phyloP scores from a whole-genome alignment of 1,140 invertebrate genomes.

The Drosophila lacertosa region DNA sequence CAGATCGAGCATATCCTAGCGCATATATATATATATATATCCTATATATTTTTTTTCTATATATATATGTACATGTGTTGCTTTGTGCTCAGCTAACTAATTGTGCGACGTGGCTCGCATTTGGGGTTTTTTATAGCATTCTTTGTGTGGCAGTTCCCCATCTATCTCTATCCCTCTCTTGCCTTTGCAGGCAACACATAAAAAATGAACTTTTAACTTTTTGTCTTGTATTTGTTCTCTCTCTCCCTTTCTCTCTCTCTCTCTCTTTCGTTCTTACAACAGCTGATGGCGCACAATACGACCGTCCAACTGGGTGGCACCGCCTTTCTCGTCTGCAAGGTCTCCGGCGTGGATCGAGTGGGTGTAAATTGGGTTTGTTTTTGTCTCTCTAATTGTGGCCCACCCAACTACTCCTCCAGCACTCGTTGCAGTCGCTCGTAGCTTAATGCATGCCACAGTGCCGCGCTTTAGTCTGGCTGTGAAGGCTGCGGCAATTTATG shows the following conservation, averaged over 20 bases:
- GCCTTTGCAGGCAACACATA: conserved; percentile 35
- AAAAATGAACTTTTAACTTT: conserved; percentile 83
- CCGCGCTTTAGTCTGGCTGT: background rate
- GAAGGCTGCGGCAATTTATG: background rate
- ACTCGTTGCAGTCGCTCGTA: background rate
- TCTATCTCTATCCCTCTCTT: no score
- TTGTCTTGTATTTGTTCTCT: conserved; percentile 62
- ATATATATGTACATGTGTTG: background rate
- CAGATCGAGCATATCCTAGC: conserved; percentile 30
- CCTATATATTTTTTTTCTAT: background rate
- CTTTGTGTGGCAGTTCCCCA: background rate
- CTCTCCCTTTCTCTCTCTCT: conserved; percentile 2
- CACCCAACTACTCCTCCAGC: background rate
- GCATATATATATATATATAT: conserved; percentile 2
- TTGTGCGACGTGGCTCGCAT: conserved; percentile 51
- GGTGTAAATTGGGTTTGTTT: conserved; percentile 85
- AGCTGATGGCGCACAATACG: conserved; percentile 90
- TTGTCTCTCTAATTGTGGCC: conserved; percentile 67
- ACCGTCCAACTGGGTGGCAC: conserved; percentile 93
- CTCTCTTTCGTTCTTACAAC: conserved; percentile 60
- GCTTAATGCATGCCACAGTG: conserved; percentile 5
- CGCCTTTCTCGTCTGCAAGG: conserved; percentile 93
- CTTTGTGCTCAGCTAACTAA: conserved; percentile 58
- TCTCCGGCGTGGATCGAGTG: conserved; percentile 85
- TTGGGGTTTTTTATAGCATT: conserved; percentile 13